Conservation (phyloP, 2,888 invertebrate species). For the Latheticus oryzae region DNA sequence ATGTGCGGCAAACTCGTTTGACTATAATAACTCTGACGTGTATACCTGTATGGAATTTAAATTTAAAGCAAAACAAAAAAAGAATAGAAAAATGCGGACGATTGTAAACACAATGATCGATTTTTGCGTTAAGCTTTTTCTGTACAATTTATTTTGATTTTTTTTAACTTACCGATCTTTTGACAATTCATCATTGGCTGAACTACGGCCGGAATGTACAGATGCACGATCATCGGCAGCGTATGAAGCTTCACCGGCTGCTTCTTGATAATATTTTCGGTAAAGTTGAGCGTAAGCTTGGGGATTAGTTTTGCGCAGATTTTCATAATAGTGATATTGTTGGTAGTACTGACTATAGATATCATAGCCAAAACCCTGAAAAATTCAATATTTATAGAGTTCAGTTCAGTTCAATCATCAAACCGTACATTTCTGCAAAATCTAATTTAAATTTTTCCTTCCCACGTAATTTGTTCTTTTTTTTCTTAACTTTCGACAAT, state of each 20-base stretch:
- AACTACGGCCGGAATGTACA: slow-evolving; percentile 86
- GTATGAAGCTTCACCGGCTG: slow-evolving; percentile 53
- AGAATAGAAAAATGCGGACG: too few species aligned
- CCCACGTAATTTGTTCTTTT: too few species aligned
- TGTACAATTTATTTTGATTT: too few species aligned
- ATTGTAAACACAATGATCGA: too few species aligned
- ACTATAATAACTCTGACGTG: slow-evolving; percentile 66
- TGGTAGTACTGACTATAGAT: slow-evolving; percentile 71
- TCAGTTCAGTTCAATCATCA: too few species aligned
- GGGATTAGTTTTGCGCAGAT: slow-evolving; percentile 81
- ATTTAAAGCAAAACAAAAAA: not conserved
- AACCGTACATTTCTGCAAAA: too few species aligned
- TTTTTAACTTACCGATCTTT: slow-evolving; percentile 72
- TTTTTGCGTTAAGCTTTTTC: slow-evolving; percentile 13
- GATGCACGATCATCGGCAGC: slow-evolving; percentile 77
- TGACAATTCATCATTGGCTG: slow-evolving; percentile 73
- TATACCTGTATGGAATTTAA: slow-evolving; percentile 60
- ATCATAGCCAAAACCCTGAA: slow-evolving; percentile 67
- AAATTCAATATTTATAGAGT: too few species aligned
- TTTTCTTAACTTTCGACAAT: too few species aligned
- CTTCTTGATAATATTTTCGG: slow-evolving; percentile 72
- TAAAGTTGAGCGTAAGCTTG: slow-evolving; percentile 84
- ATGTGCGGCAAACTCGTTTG: slow-evolving; percentile 60
- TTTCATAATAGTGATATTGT: slow-evolving; percentile 81
- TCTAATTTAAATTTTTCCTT: too few species aligned